Percentiles rank a stretch among this genome's conserved stretches.
These are phyloP conservation scores for Otolemur crassicaudatus DNA, from an alignment of 2,797 vertebrate species.

Conservation along the genomic window DNA sequence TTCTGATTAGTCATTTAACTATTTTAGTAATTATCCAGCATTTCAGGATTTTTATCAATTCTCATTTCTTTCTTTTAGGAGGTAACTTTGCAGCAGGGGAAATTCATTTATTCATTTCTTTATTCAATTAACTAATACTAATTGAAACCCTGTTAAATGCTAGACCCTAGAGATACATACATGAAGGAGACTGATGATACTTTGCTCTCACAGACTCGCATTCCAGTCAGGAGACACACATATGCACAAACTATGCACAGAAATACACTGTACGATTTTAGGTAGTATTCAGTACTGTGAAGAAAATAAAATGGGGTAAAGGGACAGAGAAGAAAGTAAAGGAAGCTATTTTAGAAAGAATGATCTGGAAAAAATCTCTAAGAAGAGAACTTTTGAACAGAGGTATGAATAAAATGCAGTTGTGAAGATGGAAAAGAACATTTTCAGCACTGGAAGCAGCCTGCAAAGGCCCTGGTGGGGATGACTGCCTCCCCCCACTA, in stretches of 20 bases:
- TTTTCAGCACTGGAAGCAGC: background rate
- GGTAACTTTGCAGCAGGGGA: background rate
- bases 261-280: background rate
- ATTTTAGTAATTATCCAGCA: background rate
- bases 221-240: background rate
- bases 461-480: background rate
- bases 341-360: background rate
- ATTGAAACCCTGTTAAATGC: background rate
- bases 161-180: background rate
- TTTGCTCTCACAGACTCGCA: background rate
- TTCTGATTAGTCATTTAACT: background rate
- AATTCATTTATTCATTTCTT: slow-evolving; percentile 46
- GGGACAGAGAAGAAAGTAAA: background rate
- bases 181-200: background rate
- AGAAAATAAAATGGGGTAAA: background rate
- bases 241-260: background rate
- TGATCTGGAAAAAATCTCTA: background rate
- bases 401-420: background rate
- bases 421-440: background rate
- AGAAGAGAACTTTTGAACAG: slow-evolving; percentile 14
- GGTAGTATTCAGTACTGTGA: background rate
- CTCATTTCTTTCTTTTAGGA: background rate
- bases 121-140: background rate
- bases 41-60: background rate
- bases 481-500: background rate